Percentiles rank a stretch among this genome's conserved stretches.
Conservation (phyloP, 2,888 invertebrate species). For the Cerceris ruficornis region DNA sequence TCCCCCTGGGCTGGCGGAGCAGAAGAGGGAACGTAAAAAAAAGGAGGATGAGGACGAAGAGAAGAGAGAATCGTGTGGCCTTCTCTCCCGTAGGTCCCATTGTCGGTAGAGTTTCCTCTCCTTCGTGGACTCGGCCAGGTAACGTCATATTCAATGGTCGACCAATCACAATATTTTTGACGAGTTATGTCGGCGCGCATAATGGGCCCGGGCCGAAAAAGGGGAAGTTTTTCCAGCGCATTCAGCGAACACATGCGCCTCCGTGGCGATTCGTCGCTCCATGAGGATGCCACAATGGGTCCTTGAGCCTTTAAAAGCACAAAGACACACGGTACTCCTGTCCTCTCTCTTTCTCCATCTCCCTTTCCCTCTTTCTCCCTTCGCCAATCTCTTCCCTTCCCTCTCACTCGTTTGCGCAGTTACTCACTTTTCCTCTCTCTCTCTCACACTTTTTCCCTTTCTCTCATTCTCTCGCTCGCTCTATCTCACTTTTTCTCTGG, state of each 20-base stretch:
- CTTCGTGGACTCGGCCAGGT: slow-evolving; percentile 62
- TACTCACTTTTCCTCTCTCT: slow-evolving; percentile 53
- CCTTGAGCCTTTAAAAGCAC: slow-evolving; percentile 75
- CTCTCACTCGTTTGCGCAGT: slow-evolving; percentile 7
- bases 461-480: background rate
- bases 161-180: slow-evolving; percentile 82
- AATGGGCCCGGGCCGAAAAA: slow-evolving; percentile 66
- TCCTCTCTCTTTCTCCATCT: slow-evolving; percentile 36
- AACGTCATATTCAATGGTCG: slow-evolving; percentile 76
- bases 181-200: slow-evolving; percentile 80
- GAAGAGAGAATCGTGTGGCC: slow-evolving; percentile 13
- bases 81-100: slow-evolving; percentile 40
- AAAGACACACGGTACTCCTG: slow-evolving; percentile 75
- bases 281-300: slow-evolving; percentile 63
- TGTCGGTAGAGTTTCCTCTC: slow-evolving; percentile 35
- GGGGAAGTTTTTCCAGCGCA: slow-evolving; percentile 69
- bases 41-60: slow-evolving; percentile 12
- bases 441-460: slow-evolving; percentile 39
- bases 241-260: slow-evolving; percentile 64
- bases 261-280: slow-evolving; percentile 48
- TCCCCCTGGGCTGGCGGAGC: background rate
- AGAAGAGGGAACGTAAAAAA: background rate
- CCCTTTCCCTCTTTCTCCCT: slow-evolving; percentile 31
- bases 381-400: slow-evolving; percentile 25
- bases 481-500: slow-evolving; percentile 52